Conservation (phyloP, 2,113 vertebrate species). For the Trachemys scripta region DNA sequence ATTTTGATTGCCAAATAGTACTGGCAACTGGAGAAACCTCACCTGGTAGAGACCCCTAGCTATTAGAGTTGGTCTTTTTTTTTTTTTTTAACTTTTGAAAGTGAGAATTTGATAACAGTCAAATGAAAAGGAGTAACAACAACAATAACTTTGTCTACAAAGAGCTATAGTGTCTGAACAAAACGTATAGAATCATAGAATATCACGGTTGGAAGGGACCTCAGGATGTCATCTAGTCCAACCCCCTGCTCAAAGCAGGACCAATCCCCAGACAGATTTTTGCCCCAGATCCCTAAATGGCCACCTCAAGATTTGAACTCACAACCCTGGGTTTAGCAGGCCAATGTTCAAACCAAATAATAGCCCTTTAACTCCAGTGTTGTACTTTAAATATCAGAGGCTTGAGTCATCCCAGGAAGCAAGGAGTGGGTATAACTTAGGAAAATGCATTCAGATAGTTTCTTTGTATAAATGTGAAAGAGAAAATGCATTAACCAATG, state of each 20-base stretch:
- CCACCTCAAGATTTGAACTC: no score
- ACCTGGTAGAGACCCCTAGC: background rate
- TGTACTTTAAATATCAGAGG: background rate
- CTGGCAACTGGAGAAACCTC: background rate
- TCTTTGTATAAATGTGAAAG: background rate
- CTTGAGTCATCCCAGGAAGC: background rate
- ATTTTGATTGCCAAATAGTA: slow-evolving; percentile 3
- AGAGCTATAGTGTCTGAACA: background rate
- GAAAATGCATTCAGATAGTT: background rate
- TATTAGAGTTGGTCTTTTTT: background rate
- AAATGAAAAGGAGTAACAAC: background rate
- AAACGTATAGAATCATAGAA: background rate
- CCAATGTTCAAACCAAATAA: background rate
- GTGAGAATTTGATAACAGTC: background rate
- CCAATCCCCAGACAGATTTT: no score
- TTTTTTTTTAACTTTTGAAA: background rate
- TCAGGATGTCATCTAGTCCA: no score
- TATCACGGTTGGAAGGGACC: no score
- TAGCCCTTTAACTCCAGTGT: background rate
- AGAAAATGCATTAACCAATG: background rate
- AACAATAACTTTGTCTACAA: background rate
- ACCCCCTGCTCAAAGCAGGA: no score
- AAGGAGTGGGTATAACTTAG: background rate
- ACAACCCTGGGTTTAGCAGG: no score
- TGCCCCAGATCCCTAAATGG: no score